Evolutionary conservation across 2,797 vertebrate species (phyloP), one percentile per base, ranked within the genome.

Genomic region (Alcedo quadribrachys): DNA sequence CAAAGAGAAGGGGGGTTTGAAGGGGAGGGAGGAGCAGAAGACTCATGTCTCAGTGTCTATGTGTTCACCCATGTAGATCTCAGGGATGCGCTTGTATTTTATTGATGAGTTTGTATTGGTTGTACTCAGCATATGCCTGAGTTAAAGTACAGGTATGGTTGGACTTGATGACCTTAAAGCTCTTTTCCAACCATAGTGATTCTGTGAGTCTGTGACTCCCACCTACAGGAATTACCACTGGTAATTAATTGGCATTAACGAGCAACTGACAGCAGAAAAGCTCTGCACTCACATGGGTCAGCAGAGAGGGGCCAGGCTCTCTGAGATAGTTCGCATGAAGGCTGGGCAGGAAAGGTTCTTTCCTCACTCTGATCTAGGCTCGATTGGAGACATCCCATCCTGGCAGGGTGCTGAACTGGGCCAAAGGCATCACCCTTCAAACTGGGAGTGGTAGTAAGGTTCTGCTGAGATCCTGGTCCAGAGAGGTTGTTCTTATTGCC

Each of bases 41-140:
- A 14, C 3, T 81, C 4, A 1, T 54, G 9, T 12, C 42, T 55
- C 0, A 0, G 12, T 6, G 20, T 54, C 78, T 42, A 12, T 0
- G 1, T 8, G 27, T n/a, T 50, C 60, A 10, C 18, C 35, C 3
- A 1, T 60, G 57, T 30, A 25, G 61, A 30, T 70, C 22, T 55
- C 9, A 3, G 62, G 42, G 55, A 11, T 35, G 48, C 10, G 4
- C 0, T 0, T 43, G 62, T 43, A 1, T 37, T 90, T 62, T 45
- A n/a, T 11, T 11, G 48, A 12, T 30, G 73, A 24, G 9, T 8
- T 27, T 18, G 21, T 22, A 48, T 46, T 27, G 5, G 32, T 40
- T 82, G 57, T 8, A 1, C 40, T 30, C 16, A 61, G 45, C 2
- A 0, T 48, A 1, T n/a, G n/a, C 37, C 19, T 20, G 33, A 69